Conservation (phyloP, 2,888 invertebrate species). For the Leucophora obtusa region DNA sequence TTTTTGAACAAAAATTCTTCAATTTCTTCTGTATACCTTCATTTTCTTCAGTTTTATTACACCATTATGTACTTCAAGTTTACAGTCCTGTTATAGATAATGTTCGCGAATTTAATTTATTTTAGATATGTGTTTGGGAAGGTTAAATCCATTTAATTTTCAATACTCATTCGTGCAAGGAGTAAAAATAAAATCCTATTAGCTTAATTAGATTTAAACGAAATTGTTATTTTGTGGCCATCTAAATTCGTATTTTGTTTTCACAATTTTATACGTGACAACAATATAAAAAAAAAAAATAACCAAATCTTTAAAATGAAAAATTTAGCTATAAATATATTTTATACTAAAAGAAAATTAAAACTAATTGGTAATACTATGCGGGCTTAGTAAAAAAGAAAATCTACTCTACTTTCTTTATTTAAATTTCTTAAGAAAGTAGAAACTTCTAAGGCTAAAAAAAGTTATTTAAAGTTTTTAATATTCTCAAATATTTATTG, state of each 20-base stretch:
- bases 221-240: background rate
- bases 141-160: background rate
- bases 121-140: no score
- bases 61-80: no score
- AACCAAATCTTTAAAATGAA: background rate
- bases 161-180: conserved; percentile 18
- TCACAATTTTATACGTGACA: conserved; percentile 13
- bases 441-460: background rate
- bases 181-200: conserved; percentile 58
- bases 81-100: no score
- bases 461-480: background rate
- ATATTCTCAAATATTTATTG: conserved; percentile 2
- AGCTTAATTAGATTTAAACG: conserved; percentile 60
- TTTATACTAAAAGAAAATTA: background rate
- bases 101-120: no score
- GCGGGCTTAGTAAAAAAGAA: background rate
- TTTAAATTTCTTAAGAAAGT: background rate
- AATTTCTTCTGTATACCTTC: no score
- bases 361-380: conserved; percentile 2
- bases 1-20: no score
- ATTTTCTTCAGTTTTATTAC: no score
- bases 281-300: background rate
- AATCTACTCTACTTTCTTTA: background rate
- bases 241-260: conserved; percentile 6
- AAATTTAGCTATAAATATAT: background rate